Conservation (phyloP, 2,888 invertebrate genomes). For the Ypsolopha sequella region DNA sequence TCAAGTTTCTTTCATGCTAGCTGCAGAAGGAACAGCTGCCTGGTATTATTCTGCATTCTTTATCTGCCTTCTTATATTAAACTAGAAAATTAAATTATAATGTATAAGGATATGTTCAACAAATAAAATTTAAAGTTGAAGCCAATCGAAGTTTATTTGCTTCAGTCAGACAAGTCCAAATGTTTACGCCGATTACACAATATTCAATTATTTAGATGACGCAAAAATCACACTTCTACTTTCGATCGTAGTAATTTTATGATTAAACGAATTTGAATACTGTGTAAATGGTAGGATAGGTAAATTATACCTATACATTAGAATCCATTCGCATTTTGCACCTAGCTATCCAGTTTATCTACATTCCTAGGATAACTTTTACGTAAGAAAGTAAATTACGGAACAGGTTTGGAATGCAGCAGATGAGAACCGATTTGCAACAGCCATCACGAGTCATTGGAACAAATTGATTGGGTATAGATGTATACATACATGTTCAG, state of each 20-base stretch:
- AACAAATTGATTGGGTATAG: background rate
- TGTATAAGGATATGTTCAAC: slow-evolving; percentile 34
- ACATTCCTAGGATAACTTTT: background rate
- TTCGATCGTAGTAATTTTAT: no score
- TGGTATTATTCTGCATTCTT: slow-evolving; percentile 1
- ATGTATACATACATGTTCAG: no score
- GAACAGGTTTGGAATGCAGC: background rate
- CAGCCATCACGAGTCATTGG: background rate
- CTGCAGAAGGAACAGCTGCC: no score
- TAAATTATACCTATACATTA: background rate
- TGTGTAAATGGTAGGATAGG: no score
- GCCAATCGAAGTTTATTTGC: background rate
- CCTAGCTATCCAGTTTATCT: background rate
- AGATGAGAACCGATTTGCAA: background rate
- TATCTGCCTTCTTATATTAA: slow-evolving; percentile 29
- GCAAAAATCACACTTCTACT: no score
- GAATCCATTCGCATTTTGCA: background rate
- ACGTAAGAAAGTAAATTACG: background rate
- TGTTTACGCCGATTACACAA: no score
- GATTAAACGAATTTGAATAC: no score
- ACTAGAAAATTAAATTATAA: background rate
- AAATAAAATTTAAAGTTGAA: slow-evolving; percentile 11
- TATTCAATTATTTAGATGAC: no score
- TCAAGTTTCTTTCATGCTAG: no score
- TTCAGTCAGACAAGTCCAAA: background rate